Conservation (phyloP, 1,140 invertebrate species). For the Hermatobates lingyangjiaoensis region DNA sequence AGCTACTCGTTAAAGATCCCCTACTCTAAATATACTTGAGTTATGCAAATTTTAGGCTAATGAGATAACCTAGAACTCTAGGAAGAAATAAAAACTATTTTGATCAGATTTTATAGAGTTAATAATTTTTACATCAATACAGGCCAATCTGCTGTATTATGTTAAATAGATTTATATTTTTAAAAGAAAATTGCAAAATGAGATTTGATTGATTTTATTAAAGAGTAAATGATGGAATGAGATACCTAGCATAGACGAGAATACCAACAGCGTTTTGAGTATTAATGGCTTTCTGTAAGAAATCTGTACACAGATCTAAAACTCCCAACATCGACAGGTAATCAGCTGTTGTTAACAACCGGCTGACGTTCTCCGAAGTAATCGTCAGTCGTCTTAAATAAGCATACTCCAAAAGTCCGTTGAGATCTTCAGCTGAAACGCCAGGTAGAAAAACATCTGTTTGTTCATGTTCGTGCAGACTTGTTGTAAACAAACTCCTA, state of each 20-base stretch:
- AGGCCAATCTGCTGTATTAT: no score
- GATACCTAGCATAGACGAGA: conserved; percentile 46
- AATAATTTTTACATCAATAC: no score
- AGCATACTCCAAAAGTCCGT: conserved; percentile 56
- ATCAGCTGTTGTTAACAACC: conserved; percentile 51
- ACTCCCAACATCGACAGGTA: conserved; percentile 63
- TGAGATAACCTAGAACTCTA: no score
- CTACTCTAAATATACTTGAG: no score
- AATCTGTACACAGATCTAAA: conserved; percentile 55
- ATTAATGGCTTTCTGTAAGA: conserved; percentile 38
- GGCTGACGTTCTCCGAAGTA: conserved; percentile 52
- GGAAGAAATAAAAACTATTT: no score
- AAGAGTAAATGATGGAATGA: no score
- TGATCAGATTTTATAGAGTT: no score
- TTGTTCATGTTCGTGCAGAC: conserved; percentile 40
- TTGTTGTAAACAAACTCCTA: conserved; percentile 68
- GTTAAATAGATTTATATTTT: no score
- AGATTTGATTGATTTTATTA: no score
- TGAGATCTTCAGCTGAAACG: conserved; percentile 52
- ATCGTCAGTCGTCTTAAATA: conserved; percentile 54
- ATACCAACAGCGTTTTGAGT: conserved; percentile 65
- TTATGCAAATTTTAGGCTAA: no score
- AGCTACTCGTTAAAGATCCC: no score
- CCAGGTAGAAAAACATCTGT: conserved; percentile 52
- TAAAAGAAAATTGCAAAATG: no score